Base-by-base conservation (phyloP, 2,797 vertebrate species). In the Gobionotothen gibberifrons region DNA sequence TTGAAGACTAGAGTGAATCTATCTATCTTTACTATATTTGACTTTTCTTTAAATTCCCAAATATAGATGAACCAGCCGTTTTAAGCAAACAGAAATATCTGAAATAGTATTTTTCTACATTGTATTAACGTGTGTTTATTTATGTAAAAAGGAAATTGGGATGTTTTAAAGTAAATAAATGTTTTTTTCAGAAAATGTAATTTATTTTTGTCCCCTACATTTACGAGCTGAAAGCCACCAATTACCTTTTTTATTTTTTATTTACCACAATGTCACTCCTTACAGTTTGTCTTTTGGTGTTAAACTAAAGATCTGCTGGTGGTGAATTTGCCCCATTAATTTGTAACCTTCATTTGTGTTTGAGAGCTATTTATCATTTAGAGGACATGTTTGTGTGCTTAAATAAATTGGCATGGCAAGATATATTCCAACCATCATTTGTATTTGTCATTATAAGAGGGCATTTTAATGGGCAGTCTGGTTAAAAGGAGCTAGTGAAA, bases 381-480 rank as follows among this genome's bases (percentile, higher is more conserved):
- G 44, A 56, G 43, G 72, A 79, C 43, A 75, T 46, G 58, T 85
- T 76, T 75, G 75, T 74, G 74, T 47, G 61, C 14, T 61, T 70
- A 68, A 83, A 85, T 84, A 72, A 85, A 87, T 82, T 70, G 52
- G 65, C 52, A 43, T 48, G 46, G 51, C 65, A 64, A 78, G 43
- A 74, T 54, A 66, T 61, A 58, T 86, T 77, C 81, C 54, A 66
- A 58, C 57, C 43, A 69, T 68, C 69, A 85, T 87, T 84, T 78
- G 71, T 84, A 79, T 61, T 60, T 77, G 75, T 83, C 67, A 74
- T 85, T 87, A 85, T 69, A 73, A 74, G 68, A 63, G 63, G 21
- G 56, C 22, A 63, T 71, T 84, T 36, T 48, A 76, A 63, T 16
- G 12, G 32, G 19, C 44, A 63, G 49, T n/a, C 54, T 5, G 26